Percentiles rank a stretch among this genome's conserved stretches.
Conservation (phyloP, 1,140 invertebrate species). For the Polypedilum vanderplanki region DNA sequence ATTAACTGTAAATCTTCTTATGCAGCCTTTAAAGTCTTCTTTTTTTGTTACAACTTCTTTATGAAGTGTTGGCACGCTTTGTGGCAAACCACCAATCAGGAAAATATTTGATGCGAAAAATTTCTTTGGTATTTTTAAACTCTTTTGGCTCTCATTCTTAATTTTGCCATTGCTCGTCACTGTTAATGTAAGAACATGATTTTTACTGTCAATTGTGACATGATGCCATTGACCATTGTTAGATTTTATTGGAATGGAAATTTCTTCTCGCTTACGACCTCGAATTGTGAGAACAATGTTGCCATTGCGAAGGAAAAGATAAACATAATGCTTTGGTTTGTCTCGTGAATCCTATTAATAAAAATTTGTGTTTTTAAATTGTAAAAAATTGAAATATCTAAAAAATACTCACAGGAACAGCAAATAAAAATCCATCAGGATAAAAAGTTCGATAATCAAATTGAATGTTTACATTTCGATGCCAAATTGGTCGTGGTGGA, state of each 20-base stretch:
- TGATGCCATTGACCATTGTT: slow-evolving; percentile 83
- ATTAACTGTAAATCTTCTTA: slow-evolving; percentile 68
- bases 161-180: slow-evolving; percentile 60
- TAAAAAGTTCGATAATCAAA: slow-evolving; percentile 83
- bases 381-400: slow-evolving; percentile 23
- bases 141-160: slow-evolving; percentile 45
- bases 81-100: slow-evolving; percentile 70
- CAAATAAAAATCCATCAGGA: slow-evolving; percentile 70
- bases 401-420: slow-evolving; percentile 57
- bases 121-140: slow-evolving; percentile 58
- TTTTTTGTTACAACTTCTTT: slow-evolving; percentile 50
- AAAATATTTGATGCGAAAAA: slow-evolving; percentile 62
- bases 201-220: slow-evolving; percentile 55
- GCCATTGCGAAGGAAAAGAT: slow-evolving; percentile 63
- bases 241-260: slow-evolving; percentile 53
- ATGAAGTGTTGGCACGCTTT: slow-evolving; percentile 45
- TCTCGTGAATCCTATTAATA: slow-evolving; percentile 53
- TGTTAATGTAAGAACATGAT: slow-evolving; percentile 57
- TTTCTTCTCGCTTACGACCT: slow-evolving; percentile 56
- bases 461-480: slow-evolving; percentile 64
- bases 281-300: slow-evolving; percentile 61
- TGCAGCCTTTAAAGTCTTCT: slow-evolving; percentile 77
- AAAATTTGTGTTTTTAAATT: slow-evolving; percentile 27
- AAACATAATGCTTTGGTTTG: slow-evolving; percentile 63
- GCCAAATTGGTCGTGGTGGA: slow-evolving; percentile 55